A percentile compares a stretch with the other conserved stretches of the same genome.
These are phyloP conservation scores for Trematomus bernacchii DNA, from an alignment of 2,797 vertebrate species.

Conservation along the genomic window DNA sequence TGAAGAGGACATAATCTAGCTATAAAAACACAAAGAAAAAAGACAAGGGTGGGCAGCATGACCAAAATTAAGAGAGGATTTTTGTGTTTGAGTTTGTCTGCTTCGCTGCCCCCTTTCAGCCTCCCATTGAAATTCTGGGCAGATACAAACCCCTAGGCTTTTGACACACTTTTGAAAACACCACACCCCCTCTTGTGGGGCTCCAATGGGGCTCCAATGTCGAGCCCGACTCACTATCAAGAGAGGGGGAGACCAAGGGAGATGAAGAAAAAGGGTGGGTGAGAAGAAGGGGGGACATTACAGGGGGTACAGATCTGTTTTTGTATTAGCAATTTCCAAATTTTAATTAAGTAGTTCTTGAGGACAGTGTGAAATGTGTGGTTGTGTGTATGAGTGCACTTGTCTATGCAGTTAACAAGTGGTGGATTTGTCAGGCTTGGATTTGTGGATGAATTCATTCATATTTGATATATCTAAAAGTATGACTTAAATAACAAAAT, in stretches of 20 bases:
- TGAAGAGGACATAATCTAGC: constrained; percentile 89
- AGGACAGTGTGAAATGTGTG: constrained; percentile 12
- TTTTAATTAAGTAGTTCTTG: constrained; percentile 48
- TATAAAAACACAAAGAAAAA: constrained; percentile 73
- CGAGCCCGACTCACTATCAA: constrained; percentile 84
- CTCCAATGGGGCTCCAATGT: constrained; percentile 88
- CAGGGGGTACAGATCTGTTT: constrained; percentile 44
- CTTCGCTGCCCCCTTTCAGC: constrained; percentile 90
- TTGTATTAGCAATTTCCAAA: constrained; percentile 43
- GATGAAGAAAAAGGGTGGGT: background rate
- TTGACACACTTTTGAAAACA: constrained; percentile 94
- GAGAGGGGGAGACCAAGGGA: constrained; percentile 33
- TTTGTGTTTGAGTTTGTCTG: constrained; percentile 87
- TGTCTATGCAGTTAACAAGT: constrained; percentile 14
- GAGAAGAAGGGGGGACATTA: constrained; percentile 17
- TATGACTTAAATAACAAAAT: constrained; percentile 12
- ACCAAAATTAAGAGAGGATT: constrained; percentile 92
- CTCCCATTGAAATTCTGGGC: constrained; percentile 92
- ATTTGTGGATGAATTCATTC: background rate
- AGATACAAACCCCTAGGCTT: constrained; percentile 92
- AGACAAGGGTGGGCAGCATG: constrained; percentile 81
- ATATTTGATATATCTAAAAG: constrained; percentile 2
- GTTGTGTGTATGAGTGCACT: background rate
- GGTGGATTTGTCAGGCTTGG: background rate
- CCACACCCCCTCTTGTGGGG: constrained; percentile 86